Conservation (phyloP, 2,888 invertebrate species). For the Azorinus chamasolen region DNA sequence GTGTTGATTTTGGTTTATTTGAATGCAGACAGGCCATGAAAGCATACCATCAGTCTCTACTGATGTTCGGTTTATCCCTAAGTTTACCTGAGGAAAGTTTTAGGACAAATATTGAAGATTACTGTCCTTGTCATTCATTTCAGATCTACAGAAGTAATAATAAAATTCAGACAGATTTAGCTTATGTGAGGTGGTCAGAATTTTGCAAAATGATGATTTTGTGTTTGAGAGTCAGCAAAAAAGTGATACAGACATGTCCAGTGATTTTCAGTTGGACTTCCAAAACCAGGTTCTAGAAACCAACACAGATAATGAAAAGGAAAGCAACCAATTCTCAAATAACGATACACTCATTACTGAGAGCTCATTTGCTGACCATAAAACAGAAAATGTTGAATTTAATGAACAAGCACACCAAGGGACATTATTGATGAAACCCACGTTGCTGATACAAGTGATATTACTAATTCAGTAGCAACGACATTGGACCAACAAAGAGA, state of each 20-base stretch:
- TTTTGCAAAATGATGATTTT: slow-evolving; percentile 7
- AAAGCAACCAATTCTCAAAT: neutral
- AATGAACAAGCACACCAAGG: neutral
- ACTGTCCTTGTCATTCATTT: slow-evolving; percentile 16
- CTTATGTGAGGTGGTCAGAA: neutral
- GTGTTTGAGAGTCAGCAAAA: neutral
- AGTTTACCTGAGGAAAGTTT: slow-evolving; percentile 2
- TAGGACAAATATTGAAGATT: slow-evolving; percentile 8
- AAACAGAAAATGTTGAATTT: neutral
- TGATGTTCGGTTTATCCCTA: slow-evolving; percentile 22
- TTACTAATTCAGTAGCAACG: too few species aligned
- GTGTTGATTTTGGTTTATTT: neutral
- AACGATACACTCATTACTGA: too few species aligned
- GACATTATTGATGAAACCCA: neutral
- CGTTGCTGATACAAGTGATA: neutral
- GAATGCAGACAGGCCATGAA: neutral
- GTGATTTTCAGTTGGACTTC: neutral
- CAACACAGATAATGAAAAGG: neutral
- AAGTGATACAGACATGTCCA: neutral
- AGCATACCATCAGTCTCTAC: neutral
- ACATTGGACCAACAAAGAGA: slow-evolving; percentile 11
- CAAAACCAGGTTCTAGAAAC: neutral
- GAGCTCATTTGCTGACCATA: too few species aligned
- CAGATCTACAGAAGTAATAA: slow-evolving; percentile 5
- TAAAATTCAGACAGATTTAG: slow-evolving; percentile 12